phyloP scores from a whole-genome alignment of 2,113 vertebrate species.

The Oxyura jamaicensis region DNA sequence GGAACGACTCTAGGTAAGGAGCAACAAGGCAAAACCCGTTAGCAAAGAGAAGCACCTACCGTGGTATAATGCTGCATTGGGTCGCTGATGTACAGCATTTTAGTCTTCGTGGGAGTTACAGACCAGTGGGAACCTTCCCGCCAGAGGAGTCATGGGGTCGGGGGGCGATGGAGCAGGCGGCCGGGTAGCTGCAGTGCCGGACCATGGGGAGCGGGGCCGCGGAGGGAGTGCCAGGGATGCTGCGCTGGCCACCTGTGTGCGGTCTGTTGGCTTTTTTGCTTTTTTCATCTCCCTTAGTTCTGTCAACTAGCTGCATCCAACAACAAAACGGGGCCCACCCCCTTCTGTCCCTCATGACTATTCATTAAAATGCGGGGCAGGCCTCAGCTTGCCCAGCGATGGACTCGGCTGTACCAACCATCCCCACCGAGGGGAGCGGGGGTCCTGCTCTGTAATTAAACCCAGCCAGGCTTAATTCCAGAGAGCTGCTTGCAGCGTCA shows the following conservation, averaged over 20 bases:
- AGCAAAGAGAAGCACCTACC: constrained; percentile 80
- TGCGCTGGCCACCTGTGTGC: constrained; percentile 38
- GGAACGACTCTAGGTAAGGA: not conserved
- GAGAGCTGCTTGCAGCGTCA: not conserved
- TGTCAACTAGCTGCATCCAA: constrained; percentile 89
- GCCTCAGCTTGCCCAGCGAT: constrained; percentile 87
- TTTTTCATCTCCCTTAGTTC: constrained; percentile 80
- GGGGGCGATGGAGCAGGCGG: not conserved
- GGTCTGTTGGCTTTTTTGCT: constrained; percentile 66
- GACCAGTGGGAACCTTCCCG: constrained; percentile 45
- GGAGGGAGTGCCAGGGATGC: constrained; percentile 43
- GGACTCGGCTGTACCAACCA: constrained; percentile 83
- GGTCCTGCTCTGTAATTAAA: not conserved
- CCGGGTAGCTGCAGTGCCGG: not conserved
- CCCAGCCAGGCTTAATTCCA: fast-evolving
- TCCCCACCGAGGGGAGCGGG: constrained; percentile 38
- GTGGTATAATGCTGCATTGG: constrained; percentile 80
- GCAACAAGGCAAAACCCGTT: not conserved
- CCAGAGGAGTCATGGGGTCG: constrained; percentile 78
- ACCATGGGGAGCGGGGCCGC: not conserved
- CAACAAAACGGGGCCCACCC: constrained; percentile 88
- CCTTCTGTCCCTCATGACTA: constrained; percentile 87
- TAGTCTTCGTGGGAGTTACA: constrained; percentile 63
- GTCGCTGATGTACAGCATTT: constrained; percentile 89
- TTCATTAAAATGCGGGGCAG: constrained; percentile 88